A percentile compares a stretch with the other conserved stretches of the same genome.
Evolutionary conservation across 2,888 invertebrate species (phyloP).

Genomic region (Podabrus alpinus): DNA sequence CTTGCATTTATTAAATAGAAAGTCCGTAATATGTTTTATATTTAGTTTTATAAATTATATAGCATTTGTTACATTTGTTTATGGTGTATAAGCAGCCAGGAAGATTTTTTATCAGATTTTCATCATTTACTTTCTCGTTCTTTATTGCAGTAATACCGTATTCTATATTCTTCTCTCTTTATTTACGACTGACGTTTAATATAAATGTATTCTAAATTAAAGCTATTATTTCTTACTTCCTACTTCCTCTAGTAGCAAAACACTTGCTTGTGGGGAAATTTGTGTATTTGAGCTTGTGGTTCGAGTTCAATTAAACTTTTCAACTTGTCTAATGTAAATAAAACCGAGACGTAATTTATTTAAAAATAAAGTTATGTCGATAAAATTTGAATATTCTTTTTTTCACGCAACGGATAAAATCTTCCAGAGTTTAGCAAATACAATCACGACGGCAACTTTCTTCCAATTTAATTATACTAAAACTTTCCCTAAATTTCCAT

Average conservation of each 20-base stretch:
- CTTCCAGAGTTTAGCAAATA: background rate
- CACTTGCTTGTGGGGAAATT: background rate
- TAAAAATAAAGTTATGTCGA: background rate
- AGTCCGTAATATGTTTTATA: background rate
- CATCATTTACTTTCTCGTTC: background rate
- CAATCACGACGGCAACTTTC: conserved; percentile 1
- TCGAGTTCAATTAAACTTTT: background rate
- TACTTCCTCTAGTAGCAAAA: background rate
- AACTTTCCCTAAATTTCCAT: conserved; percentile 8
- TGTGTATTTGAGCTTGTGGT: background rate
- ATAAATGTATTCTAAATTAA: conserved; percentile 8
- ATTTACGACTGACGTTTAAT: conserved; percentile 1
- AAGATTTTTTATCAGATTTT: background rate
- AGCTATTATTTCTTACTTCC: conserved; percentile 9
- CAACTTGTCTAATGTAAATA: background rate
- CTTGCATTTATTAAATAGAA: background rate
- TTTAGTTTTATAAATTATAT: background rate
- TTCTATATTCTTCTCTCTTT: background rate
- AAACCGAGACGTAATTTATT: background rate
- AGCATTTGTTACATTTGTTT: background rate
- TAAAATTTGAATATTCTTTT: background rate
- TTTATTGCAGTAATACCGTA: background rate
- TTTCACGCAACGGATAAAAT: background rate
- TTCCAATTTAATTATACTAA: background rate
- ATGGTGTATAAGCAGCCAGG: background rate